Percentiles rank a stretch among this genome's conserved stretches.
These are phyloP conservation scores for Drosophila equinoxialis DNA, from an alignment of 1,140 invertebrate genomes.

Conservation along the genomic window DNA sequence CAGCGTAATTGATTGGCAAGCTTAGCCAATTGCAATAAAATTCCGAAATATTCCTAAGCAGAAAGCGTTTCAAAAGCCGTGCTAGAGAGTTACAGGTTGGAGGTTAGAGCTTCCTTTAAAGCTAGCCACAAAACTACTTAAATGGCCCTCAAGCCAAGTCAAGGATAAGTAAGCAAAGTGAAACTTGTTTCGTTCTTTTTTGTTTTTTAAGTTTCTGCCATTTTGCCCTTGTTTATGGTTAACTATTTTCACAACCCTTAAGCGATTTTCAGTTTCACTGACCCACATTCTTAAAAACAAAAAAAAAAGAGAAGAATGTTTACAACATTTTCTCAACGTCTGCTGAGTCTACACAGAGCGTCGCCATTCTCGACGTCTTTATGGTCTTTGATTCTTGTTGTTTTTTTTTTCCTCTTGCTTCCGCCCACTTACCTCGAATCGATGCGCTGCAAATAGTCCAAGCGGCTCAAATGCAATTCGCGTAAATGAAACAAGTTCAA, in stretches of 20 bases:
- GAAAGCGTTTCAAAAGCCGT: too few species aligned
- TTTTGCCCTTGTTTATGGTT: slow-evolving; percentile 18
- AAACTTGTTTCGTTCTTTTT: not conserved
- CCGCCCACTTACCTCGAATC: slow-evolving; percentile 84
- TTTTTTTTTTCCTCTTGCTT: not conserved
- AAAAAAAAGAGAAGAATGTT: slow-evolving; percentile 14
- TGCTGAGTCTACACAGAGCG: too few species aligned
- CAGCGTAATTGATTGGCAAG: slow-evolving; percentile 15
- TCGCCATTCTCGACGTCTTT: not conserved
- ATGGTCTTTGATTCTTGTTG: not conserved
- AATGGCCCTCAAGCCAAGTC: slow-evolving; percentile 1
- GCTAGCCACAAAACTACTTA: not conserved
- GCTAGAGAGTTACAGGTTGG: too few species aligned
- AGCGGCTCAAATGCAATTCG: slow-evolving; percentile 88
- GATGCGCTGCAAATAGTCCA: slow-evolving; percentile 87
- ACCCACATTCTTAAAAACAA: slow-evolving; percentile 33
- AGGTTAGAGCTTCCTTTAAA: not conserved
- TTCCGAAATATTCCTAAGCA: not conserved
- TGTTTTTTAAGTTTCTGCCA: not conserved
- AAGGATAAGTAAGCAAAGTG: not conserved
- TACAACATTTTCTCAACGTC: slow-evolving; percentile 23
- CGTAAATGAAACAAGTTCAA: slow-evolving; percentile 91
- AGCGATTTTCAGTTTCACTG: slow-evolving; percentile 30
- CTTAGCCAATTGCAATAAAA: slow-evolving; percentile 5
- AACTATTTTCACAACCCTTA: slow-evolving; percentile 7